Base-by-base conservation (phyloP, 2,797 vertebrate genomes). In the Jordanella pulchra region DNA sequence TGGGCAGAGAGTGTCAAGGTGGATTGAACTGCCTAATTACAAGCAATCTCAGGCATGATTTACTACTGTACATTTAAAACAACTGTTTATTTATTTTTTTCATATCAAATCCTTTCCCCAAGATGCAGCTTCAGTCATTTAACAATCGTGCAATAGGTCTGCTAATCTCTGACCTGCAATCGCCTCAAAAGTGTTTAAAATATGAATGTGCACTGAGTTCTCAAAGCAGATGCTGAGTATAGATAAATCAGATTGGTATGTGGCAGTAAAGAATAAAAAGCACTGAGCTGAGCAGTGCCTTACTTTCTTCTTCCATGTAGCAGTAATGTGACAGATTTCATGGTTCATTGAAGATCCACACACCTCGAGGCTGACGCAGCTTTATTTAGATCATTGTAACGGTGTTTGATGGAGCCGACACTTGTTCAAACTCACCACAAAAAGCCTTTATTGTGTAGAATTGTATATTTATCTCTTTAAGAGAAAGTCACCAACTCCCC, bases 341-440 rank as follows among this genome's bases (percentile, higher is more conserved):
- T 45, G 82, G 81, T 88, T 89, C 82, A 88, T 68, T 89, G 83
- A 89, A 72, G 77, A 83, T 79, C 78, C 55, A 60, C 53, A 27
- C 69, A 89, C 83, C 90, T 89, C n/a, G 32, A 78, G 89, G 92
- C 81, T 73, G 78, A 68, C 47, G 2, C 75, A 53, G 86, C 76
- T 89, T 89, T 91, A 92, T 93, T 91, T 92, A 90, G 91, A 90
- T 83, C 78, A 73, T 66, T 63, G 48, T 65, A 75, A 89, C 86
- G 70, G 72, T 73, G 32, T 85, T 45, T 86, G 80, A 87, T 76
- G 83, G 44, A 73, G 67, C 17, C 56, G 65, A 78, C 53, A 42
- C 30, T 76, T 65, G 73, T 72, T 45, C 77, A 71, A 78, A 73
- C 82, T 56, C 28, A 56, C 42, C 69, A 3, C 27, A 45, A 4